Conservation (phyloP, 2,113 vertebrate species). For the Numenius arquata region DNA sequence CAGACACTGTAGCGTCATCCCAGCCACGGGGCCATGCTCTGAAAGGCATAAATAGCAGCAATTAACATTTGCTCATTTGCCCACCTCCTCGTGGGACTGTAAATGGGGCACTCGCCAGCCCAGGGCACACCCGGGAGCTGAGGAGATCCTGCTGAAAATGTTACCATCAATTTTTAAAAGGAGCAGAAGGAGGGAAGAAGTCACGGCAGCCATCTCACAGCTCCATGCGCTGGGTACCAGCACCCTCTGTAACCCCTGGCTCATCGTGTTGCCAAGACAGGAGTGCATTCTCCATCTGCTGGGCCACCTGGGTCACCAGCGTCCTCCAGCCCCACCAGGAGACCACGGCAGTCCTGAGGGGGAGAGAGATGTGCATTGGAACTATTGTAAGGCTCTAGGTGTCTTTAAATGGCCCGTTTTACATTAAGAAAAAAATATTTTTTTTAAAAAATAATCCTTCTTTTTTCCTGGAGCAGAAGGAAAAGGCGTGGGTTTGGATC, state of each 20-base stretch:
- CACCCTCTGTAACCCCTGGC: neutral
- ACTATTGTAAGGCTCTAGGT: neutral
- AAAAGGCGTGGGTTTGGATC: neutral
- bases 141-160: neutral
- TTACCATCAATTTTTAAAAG: neutral
- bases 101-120: neutral
- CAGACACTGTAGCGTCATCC: neutral
- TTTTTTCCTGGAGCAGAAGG: neutral
- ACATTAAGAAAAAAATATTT: too few species aligned
- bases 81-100: neutral
- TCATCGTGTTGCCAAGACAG: rapidly evolving
- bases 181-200: neutral
- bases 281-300: rapidly evolving
- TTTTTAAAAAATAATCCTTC: too few species aligned
- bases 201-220: neutral
- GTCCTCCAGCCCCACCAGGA: neutral
- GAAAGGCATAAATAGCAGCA: neutral
- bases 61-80: neutral
- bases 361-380: neutral
- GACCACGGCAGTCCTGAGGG: neutral
- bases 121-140: neutral
- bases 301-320: neutral
- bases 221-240: rapidly evolving
- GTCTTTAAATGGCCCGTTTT: neutral
- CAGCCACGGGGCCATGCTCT: neutral